Evolutionary conservation across 2,113 vertebrate species (phyloP).

Genomic region (Melanostigma gelatinosum): DNA sequence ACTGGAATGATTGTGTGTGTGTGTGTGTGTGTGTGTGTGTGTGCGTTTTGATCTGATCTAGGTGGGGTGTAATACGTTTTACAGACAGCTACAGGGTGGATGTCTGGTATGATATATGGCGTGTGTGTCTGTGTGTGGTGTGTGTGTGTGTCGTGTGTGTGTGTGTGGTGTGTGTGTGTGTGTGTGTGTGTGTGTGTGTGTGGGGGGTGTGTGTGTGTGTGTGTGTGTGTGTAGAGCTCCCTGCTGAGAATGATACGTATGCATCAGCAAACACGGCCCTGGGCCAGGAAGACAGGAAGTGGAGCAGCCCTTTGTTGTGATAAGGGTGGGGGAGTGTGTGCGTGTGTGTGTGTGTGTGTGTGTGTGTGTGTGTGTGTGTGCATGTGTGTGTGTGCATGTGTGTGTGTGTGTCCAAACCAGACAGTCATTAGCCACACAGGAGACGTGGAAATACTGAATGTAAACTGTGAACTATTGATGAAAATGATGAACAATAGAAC

Average conservation of each 20-base stretch:
- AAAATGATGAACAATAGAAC: background rate
- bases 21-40: too few species aligned
- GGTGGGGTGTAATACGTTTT: conserved; percentile 36
- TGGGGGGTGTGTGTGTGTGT: conserved; percentile 20
- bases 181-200: conserved; percentile 15
- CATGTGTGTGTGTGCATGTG: too few species aligned
- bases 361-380: conserved; percentile 58
- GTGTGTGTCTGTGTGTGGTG: conserved; percentile 19
- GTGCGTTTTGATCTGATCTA: conserved; percentile 9
- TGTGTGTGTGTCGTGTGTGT: conserved; percentile 22
- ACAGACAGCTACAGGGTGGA: conserved; percentile 45
- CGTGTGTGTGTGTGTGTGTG: conserved; percentile 29
- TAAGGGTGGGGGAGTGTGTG: conserved; percentile 65
- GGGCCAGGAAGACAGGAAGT: conserved; percentile 57
- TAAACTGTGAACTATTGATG: background rate
- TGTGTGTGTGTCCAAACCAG: conserved; percentile 57
- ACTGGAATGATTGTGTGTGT: too few species aligned
- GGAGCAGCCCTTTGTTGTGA: conserved; percentile 66
- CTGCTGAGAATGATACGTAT: conserved; percentile 36
- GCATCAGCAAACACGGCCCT: conserved; percentile 55
- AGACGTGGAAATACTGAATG: background rate
- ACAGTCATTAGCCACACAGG: conserved; percentile 18
- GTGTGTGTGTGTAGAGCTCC: conserved; percentile 16
- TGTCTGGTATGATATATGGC: conserved; percentile 46
- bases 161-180: conserved; percentile 15